Percentiles rank a stretch among this genome's conserved stretches.
Conservation (phyloP, 2,888 invertebrate species). For the Sphecodes monilicornis region DNA sequence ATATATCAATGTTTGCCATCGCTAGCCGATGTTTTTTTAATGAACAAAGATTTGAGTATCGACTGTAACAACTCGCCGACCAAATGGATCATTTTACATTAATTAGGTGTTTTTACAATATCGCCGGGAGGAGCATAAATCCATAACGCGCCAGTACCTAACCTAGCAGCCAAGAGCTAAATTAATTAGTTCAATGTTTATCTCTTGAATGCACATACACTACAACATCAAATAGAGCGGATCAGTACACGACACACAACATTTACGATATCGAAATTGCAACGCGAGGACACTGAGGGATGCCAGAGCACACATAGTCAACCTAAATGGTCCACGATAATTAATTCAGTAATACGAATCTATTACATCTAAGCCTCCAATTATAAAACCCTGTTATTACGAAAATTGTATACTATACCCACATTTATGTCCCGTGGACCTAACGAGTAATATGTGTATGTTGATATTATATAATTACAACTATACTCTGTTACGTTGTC, state of each 20-base stretch:
- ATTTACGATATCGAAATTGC: background rate
- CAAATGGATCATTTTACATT: background rate
- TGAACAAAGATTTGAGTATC: background rate
- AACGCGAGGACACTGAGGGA: background rate
- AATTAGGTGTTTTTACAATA: background rate
- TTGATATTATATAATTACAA: background rate
- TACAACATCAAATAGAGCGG: background rate
- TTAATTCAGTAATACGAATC: background rate
- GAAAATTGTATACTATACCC: background rate
- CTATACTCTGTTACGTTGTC: background rate
- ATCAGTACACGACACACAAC: background rate
- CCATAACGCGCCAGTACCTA: background rate
- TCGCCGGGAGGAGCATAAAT: too few relatives aligned
- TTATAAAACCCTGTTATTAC: background rate
- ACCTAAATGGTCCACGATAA: background rate
- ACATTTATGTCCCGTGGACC: background rate
- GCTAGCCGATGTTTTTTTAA: background rate
- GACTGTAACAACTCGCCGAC: background rate
- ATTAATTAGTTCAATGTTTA: conserved; percentile 16
- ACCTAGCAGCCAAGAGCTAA: background rate
- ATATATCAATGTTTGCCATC: background rate
- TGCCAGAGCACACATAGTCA: background rate
- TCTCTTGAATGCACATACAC: background rate
- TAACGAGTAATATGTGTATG: background rate
- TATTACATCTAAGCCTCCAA: background rate